A percentile compares a stretch with the other conserved stretches of the same genome.
phyloP scores from a whole-genome alignment of 2,113 vertebrate genomes.

The Riparia riparia region DNA sequence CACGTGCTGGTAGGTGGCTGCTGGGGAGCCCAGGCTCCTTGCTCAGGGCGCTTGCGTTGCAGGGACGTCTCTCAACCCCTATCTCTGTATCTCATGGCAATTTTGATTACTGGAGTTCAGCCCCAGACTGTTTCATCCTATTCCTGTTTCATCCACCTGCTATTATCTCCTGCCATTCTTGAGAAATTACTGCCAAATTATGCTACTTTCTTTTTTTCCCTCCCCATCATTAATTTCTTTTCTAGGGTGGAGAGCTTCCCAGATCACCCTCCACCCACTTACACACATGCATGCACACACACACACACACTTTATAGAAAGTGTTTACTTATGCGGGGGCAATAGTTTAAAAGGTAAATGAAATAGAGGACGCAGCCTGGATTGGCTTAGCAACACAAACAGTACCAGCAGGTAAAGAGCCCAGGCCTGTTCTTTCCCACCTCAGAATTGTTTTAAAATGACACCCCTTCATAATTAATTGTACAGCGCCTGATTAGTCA shows the following conservation, averaged over 20 bases:
- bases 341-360: constrained; percentile 72
- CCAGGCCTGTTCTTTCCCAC: constrained; percentile 67
- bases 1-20: fast-evolving
- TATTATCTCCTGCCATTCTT: not conserved
- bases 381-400: constrained; percentile 74
- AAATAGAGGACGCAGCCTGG: constrained; percentile 60
- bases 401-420: constrained; percentile 68
- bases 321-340: constrained; percentile 71
- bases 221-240: constrained; percentile 41
- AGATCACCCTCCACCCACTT: constrained; percentile 62
- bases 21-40: not conserved
- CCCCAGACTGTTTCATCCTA: not conserved
- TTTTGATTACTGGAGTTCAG: not conserved
- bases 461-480: constrained; percentile 70
- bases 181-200: constrained; percentile 34
- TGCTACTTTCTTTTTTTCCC: not conserved
- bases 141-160: constrained; percentile 42
- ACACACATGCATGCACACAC: constrained; percentile 46
- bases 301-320: constrained; percentile 37
- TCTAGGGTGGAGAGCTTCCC: constrained; percentile 54
- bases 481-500: constrained; percentile 67
- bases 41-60: fast-evolving
- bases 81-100: not conserved
- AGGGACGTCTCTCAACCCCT: not conserved
- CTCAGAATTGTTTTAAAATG: constrained; percentile 69